Percentiles rank a stretch among this genome's conserved stretches.
phyloP scores from a whole-genome alignment of 2,888 invertebrate species.

The Crossocerus cetratus region DNA sequence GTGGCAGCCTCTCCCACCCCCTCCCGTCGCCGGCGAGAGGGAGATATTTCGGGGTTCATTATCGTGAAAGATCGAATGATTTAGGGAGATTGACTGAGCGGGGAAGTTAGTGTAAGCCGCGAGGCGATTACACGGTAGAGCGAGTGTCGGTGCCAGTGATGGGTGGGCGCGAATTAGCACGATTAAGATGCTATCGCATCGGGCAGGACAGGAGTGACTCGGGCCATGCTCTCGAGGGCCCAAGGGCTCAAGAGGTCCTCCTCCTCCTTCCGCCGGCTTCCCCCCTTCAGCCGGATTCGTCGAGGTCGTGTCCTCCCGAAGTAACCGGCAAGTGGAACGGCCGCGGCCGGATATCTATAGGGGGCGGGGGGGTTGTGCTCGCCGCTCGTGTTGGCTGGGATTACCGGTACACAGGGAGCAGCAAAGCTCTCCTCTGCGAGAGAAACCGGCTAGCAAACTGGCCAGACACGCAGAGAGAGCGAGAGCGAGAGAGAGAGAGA shows the following conservation, averaged over 20 bases:
- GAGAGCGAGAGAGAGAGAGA: no score
- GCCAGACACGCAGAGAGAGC: no score
- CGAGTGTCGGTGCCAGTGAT: constrained; percentile 41
- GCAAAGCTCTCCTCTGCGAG: constrained; percentile 13
- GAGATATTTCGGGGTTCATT: no score
- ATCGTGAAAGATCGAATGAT: no score
- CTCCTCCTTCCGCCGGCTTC: no score
- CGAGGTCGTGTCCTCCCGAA: constrained; percentile 62
- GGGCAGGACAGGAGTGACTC: constrained; percentile 55
- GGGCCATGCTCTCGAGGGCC: constrained; percentile 4
- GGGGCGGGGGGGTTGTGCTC: constrained; percentile 44
- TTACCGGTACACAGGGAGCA: constrained; percentile 65
- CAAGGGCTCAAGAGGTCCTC: no score
- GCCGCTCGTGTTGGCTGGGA: constrained; percentile 70
- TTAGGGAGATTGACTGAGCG: neutral
- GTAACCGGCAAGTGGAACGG: constrained; percentile 71
- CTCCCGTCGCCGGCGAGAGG: no score
- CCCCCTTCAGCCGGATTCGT: constrained; percentile 5
- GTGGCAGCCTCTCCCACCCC: no score
- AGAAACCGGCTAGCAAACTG: no score
- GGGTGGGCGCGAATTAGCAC: constrained; percentile 61
- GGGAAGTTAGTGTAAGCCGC: constrained; percentile 14
- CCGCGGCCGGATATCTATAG: constrained; percentile 55
- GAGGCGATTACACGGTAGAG: constrained; percentile 23
- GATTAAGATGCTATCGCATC: constrained; percentile 67